These are phyloP conservation scores for Ectobius pallidus DNA, from an alignment of 2,888 invertebrate genomes.

Conservation along the genomic window DNA sequence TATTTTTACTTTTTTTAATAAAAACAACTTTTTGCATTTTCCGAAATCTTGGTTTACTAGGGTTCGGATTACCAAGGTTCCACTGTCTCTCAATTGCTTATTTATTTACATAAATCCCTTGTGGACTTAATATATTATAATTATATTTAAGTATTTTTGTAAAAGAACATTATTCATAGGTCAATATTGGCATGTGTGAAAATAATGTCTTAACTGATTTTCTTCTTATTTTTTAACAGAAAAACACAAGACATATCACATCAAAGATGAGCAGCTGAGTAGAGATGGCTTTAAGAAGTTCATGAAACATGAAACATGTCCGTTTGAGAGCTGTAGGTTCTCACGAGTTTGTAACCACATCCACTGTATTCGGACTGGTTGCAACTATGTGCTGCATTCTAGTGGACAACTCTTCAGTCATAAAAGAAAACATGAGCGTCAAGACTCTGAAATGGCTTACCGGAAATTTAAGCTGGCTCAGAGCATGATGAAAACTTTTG, in stretches of 20 bases:
- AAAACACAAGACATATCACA: conserved; percentile 98
- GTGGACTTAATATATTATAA: no score
- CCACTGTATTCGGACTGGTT: conserved; percentile 94
- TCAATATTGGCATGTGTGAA: no score
- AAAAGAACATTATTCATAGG: no score
- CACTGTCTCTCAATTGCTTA: no score
- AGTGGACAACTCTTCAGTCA: conserved; percentile 97
- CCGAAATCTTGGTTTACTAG: no score
- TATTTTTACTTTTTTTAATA: no score
- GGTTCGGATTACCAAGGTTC: no score
- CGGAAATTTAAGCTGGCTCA: conserved; percentile 72
- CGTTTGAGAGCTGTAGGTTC: conserved; percentile 90
- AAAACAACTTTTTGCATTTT: no score
- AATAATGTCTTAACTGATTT: no score
- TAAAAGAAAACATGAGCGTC: conserved; percentile 95
- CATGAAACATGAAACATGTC: conserved; percentile 95
- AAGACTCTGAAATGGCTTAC: conserved; percentile 89
- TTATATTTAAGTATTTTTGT: no score
- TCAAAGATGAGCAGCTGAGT: conserved; percentile 94
- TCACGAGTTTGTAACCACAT: conserved; percentile 97
- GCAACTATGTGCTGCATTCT: conserved; percentile 95
- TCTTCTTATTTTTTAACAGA: no score
- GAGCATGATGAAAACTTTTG: conserved; percentile 51
- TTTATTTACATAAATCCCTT: no score
- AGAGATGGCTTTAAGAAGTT: conserved; percentile 98